These are phyloP conservation scores for Macroglossus sobrinus DNA, from an alignment of 2,113 vertebrate genomes.

Conservation along the genomic window DNA sequence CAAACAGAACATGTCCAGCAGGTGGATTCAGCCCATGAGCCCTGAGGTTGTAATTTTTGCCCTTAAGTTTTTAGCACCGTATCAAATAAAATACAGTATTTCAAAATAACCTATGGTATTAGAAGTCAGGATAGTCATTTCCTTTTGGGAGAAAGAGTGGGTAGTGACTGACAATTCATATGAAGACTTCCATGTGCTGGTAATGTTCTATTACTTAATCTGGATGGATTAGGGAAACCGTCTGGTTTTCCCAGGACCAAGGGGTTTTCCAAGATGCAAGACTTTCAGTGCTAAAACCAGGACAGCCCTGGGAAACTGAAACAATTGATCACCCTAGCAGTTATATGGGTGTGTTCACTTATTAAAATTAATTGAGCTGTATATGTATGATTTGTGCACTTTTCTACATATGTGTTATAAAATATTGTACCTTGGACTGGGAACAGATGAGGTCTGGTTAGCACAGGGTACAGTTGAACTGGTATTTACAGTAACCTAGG, in stretches of 20 bases:
- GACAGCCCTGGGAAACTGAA: neutral
- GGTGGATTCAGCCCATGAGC: neutral
- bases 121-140: neutral
- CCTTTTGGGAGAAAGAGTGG: neutral
- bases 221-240: neutral
- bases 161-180: neutral
- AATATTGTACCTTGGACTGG: neutral
- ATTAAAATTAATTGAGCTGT: neutral
- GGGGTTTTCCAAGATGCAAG: neutral
- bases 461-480: neutral
- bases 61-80: neutral
- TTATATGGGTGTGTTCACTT: neutral
- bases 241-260: neutral
- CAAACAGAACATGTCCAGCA: neutral
- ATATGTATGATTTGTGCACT: neutral
- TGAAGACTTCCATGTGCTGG: neutral
- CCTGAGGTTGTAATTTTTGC: neutral
- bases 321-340: neutral
- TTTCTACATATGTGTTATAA: neutral
- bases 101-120: slow-evolving; percentile 13
- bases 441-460: neutral
- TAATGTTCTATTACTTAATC: slow-evolving; percentile 5
- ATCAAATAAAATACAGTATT: slow-evolving; percentile 45
- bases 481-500: neutral
- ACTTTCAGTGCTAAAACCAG: neutral